Conservation (phyloP, 1,140 invertebrate genomes). For the Drosophila leontia region DNA sequence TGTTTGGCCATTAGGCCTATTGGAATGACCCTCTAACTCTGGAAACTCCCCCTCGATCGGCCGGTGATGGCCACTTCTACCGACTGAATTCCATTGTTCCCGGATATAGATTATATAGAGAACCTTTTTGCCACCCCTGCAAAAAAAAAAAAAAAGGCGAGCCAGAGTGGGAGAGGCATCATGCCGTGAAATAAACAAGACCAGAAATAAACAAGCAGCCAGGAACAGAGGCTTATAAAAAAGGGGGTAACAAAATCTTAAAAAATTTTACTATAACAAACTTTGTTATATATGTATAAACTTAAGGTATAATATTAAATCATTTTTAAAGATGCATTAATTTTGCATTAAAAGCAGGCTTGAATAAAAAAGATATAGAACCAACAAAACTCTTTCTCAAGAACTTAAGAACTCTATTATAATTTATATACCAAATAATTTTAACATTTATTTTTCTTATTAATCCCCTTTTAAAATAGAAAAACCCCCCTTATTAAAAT, state of each 20-base stretch:
- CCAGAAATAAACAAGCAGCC: conserved; percentile 14
- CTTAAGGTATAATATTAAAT: no score
- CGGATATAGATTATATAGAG: conserved; percentile 34
- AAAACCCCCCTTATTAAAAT: not conserved
- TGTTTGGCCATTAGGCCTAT: conserved; percentile 28
- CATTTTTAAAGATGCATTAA: not conserved
- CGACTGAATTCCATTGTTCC: conserved; percentile 32
- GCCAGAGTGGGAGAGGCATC: conserved; percentile 22
- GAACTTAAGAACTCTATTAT: no score
- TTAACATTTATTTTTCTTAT: not conserved
- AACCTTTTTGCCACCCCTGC: conserved; percentile 32
- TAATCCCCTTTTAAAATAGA: no score
- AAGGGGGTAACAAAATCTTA: not conserved
- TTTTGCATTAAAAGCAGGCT: not conserved
- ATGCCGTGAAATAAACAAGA: conserved; percentile 46
- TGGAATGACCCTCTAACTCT: conserved; percentile 9
- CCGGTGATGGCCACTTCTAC: conserved; percentile 21
- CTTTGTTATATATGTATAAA: not conserved
- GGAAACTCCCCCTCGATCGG: conserved; percentile 13
- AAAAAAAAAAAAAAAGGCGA: not conserved
- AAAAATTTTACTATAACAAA: not conserved
- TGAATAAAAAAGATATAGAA: no score
- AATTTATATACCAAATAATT: no score
- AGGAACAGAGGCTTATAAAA: not conserved
- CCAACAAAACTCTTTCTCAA: no score